Evolutionary conservation across 2,113 vertebrate genomes (phyloP).

Genomic region (Laticauda laticaudata): DNA sequence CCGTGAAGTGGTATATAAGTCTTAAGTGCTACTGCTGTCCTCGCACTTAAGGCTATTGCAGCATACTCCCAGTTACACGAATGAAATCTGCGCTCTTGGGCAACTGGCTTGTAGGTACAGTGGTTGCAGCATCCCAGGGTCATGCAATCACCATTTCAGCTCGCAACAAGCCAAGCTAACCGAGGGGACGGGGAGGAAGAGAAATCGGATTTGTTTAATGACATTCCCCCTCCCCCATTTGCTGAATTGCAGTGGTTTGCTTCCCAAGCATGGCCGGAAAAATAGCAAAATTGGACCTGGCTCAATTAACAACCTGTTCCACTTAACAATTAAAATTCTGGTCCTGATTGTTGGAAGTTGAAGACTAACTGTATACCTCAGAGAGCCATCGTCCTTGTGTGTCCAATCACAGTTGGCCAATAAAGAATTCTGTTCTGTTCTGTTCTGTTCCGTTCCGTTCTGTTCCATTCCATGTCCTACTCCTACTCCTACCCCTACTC

Average conservation of each 20-base stretch:
- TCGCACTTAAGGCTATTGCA: not conserved
- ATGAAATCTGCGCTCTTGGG: not conserved
- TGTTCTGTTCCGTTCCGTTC: too few species aligned
- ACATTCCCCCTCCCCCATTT: not conserved
- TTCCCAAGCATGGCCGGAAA: too few species aligned
- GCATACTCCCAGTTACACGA: not conserved
- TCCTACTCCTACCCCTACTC: too few species aligned
- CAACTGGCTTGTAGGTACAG: not conserved
- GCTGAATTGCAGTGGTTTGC: not conserved
- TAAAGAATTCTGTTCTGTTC: too few species aligned
- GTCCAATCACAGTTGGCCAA: too few species aligned
- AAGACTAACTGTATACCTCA: not conserved
- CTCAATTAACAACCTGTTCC: not conserved
- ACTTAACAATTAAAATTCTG: not conserved
- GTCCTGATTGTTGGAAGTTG: not conserved
- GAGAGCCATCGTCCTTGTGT: too few species aligned
- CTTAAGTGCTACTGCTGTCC: too few species aligned
- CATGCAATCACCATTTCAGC: not conserved
- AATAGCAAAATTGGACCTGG: not conserved
- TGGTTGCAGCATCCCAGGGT: not conserved
- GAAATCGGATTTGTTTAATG: not conserved
- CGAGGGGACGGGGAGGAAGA: too few species aligned
- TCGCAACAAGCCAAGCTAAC: not conserved
- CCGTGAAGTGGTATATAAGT: too few species aligned
- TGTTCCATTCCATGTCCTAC: too few species aligned